Conservation (phyloP, 2,113 vertebrate species). For the Spilogale gracilis region DNA sequence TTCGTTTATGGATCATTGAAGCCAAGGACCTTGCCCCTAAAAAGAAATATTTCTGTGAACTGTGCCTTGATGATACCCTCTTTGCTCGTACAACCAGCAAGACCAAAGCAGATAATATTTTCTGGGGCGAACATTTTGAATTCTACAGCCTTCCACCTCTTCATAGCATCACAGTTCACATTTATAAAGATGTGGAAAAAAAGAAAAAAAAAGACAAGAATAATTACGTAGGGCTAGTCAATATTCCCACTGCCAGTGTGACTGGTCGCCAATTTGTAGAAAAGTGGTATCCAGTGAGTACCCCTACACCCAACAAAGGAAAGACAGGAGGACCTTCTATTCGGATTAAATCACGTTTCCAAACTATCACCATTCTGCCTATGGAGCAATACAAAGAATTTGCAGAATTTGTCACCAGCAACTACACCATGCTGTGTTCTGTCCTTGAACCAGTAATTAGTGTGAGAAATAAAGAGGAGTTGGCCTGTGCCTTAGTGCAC, state of each 20-base stretch:
- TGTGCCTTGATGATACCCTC: conserved; percentile 97
- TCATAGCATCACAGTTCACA: conserved; percentile 95
- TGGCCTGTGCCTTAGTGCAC: conserved; percentile 97
- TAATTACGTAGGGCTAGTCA: conserved; percentile 97
- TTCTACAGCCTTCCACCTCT: conserved; percentile 93
- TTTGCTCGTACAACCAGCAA: conserved; percentile 98
- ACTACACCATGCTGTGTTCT: conserved; percentile 95
- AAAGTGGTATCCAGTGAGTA: conserved; percentile 98
- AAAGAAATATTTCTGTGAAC: conserved; percentile 98
- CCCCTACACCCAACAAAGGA: conserved; percentile 94
- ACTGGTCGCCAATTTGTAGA: conserved; percentile 97
- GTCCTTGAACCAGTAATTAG: conserved; percentile 98
- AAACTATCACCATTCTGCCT: conserved; percentile 96
- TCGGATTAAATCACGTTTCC: conserved; percentile 97
- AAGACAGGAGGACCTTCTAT: conserved; percentile 95
- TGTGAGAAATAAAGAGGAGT: conserved; percentile 97
- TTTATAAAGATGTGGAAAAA: conserved; percentile 97
- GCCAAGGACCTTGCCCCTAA: conserved; percentile 97
- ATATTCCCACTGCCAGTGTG: conserved; percentile 93
- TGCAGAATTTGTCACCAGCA: conserved; percentile 97
- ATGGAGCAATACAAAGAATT: conserved; percentile 99
- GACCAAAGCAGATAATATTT: conserved; percentile 95
- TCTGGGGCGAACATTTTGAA: conserved; percentile 99
- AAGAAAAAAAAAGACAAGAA: conserved; percentile 99
- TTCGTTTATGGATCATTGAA: conserved; percentile 98